Percentiles rank a stretch among this genome's conserved stretches.
phyloP scores from a whole-genome alignment of 2,113 vertebrate genomes.

The Deroptyus accipitrinus region DNA sequence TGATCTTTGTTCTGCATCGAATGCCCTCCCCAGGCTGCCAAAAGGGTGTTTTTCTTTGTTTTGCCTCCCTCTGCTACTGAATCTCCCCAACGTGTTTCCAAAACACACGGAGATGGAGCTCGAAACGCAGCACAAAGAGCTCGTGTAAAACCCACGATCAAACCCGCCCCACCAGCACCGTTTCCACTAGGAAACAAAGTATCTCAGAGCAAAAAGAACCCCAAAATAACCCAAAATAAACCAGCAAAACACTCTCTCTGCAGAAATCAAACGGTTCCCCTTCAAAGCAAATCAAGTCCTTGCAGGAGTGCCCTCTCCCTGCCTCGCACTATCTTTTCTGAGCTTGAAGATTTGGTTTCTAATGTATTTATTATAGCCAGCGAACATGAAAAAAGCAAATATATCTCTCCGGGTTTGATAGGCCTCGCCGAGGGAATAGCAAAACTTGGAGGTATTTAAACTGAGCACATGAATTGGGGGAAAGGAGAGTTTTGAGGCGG shows the following conservation, averaged over 20 bases:
- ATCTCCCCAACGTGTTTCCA: background rate
- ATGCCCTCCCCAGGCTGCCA: rapidly evolving
- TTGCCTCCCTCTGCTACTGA: background rate
- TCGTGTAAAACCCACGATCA: background rate
- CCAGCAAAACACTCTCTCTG: background rate
- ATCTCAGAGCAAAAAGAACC: rapidly evolving
- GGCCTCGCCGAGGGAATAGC: conserved; percentile 2
- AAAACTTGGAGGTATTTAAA: background rate
- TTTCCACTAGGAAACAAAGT: background rate
- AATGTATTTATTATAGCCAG: background rate
- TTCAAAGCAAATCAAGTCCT: too few species aligned
- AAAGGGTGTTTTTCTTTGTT: background rate
- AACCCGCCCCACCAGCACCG: background rate
- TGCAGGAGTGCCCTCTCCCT: background rate
- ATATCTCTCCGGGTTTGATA: background rate
- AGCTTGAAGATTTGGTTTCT: background rate
- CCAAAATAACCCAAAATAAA: background rate
- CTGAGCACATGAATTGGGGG: background rate
- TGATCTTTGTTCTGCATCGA: background rate
- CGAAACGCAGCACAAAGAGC: background rate
- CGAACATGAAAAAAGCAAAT: background rate
- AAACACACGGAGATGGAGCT: background rate
- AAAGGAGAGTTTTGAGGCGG: background rate
- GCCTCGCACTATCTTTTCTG: background rate
- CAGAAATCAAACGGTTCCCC: background rate